phyloP scores from a whole-genome alignment of 2,888 invertebrate genomes.

The Limenitis camilla region DNA sequence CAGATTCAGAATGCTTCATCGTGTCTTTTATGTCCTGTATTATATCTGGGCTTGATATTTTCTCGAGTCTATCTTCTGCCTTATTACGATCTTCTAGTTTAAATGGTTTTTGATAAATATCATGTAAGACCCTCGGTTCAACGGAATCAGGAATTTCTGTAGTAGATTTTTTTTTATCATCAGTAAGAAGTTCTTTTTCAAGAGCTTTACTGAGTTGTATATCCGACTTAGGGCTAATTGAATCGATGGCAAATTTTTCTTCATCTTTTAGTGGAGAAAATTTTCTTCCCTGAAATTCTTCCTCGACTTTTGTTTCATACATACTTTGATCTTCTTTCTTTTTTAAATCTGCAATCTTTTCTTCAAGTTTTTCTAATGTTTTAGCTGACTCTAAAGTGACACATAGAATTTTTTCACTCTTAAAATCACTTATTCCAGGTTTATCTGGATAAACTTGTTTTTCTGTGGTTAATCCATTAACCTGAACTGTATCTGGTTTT shows the following conservation, averaged over 20 bases:
- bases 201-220: slow-evolving; percentile 40
- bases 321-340: slow-evolving; percentile 37
- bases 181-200: slow-evolving; percentile 42
- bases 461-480: slow-evolving; percentile 14
- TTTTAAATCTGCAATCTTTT: slow-evolving; percentile 58
- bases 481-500: not conserved
- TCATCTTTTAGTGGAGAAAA: not conserved
- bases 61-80: too few relatives aligned
- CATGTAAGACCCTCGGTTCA: too few relatives aligned
- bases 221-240: slow-evolving; percentile 34
- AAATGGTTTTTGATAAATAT: too few relatives aligned
- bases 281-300: slow-evolving; percentile 1
- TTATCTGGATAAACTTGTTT: slow-evolving; percentile 10
- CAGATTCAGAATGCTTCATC: slow-evolving; percentile 2
- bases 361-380: slow-evolving; percentile 64
- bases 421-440: slow-evolving; percentile 13
- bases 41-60: slow-evolving; percentile 24
- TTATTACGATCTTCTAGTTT: too few relatives aligned
- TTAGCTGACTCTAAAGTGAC: slow-evolving; percentile 54
- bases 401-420: slow-evolving; percentile 37
- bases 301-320: not conserved
- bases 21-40: slow-evolving; percentile 20
- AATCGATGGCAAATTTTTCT: slow-evolving; percentile 37
- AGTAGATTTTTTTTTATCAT: slow-evolving; percentile 26
- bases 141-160: not conserved